Evolutionary conservation across 2,888 invertebrate species (phyloP), one percentile per base, ranked within the genome.

Genomic region (Tetranychus piercei): DNA sequence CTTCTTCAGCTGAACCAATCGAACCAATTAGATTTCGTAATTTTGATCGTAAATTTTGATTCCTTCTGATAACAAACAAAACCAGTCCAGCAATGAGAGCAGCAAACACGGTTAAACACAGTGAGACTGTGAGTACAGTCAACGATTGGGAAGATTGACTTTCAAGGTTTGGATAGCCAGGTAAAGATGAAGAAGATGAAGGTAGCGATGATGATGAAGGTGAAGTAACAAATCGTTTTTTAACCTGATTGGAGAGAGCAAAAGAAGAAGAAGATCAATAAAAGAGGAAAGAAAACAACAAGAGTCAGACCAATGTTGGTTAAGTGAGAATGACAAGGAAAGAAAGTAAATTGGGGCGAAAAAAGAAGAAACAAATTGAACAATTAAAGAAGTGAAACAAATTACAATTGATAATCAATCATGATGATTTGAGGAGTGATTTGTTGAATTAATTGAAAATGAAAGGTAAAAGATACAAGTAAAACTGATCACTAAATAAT

Each of bases 91-190:
- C 69, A 20, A 69, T 69, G 5, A 69, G 22, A 11, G 34, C 34
- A 23, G 69, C 20, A 69, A 69, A 69, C 34, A 69, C 69, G 22
- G 69, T 69, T 18, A 69, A 69, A 69, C 69, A 69, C 9, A 23
- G 4, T 6, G 34, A 69, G 18, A 69, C 20, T 20, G 69, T 69
- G n/a, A 69, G 22, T 6, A 69, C 15, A 23, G 69, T 69, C 22
- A 69, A 69, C 11, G 20, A 23, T 69, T 69, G 69, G 34, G 34
- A 34, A 34, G 34, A 34, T 34, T 34, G 34, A 34, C 34, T 34
- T 34, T 34, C 34, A 34, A 34, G 34, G 34, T 34, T 34, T 34
- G 34, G 34, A 11, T 69, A 22, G 69, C 20, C 22, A 11, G 69
- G 22, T 55, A 15, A 55, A 15, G 55, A 55, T 55, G 9, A 9